These are phyloP conservation scores for Parambassis ranga DNA, from an alignment of 2,797 vertebrate species.

Conservation along the genomic window DNA sequence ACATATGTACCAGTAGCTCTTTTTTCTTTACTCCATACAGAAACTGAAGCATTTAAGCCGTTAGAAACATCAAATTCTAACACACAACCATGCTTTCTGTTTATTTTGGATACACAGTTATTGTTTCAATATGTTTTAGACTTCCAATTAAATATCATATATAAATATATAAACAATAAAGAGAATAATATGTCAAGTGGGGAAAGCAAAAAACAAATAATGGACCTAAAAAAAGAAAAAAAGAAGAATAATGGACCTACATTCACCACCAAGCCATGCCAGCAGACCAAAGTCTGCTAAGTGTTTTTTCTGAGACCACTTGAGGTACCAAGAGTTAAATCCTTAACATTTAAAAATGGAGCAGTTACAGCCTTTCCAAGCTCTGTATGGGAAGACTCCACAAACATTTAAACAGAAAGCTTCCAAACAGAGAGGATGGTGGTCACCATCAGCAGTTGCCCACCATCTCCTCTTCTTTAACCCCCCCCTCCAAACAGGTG, in stretches of 20 bases:
- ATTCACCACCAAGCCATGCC: slow-evolving; percentile 20
- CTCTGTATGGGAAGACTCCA: slow-evolving; percentile 7
- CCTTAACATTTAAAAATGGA: too few relatives aligned
- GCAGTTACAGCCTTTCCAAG: too few relatives aligned
- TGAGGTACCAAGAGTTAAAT: slow-evolving; percentile 18
- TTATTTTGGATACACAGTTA: slow-evolving; percentile 11
- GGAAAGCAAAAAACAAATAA: slow-evolving; percentile 6
- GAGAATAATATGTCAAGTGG: slow-evolving; percentile 8
- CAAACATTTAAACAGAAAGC: slow-evolving; percentile 11
- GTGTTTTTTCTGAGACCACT: background rate
- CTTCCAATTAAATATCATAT: background rate
- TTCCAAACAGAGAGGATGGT: background rate
- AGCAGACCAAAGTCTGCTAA: slow-evolving; percentile 3
- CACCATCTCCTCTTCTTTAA: slow-evolving; percentile 18
- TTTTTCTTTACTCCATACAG: background rate
- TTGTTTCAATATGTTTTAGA: slow-evolving; percentile 16
- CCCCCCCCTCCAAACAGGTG: slow-evolving; percentile 24
- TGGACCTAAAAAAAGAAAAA: slow-evolving; percentile 38
- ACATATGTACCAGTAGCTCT: background rate
- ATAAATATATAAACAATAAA: background rate
- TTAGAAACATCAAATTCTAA: too few relatives aligned
- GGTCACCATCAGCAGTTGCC: slow-evolving; percentile 32
- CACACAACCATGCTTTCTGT: too few relatives aligned
- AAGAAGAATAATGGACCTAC: slow-evolving; percentile 37
- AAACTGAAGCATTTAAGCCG: background rate